A percentile compares a stretch with the other conserved stretches of the same genome.
Conservation (phyloP, 2,888 invertebrate species). For the Cantharis nigra region DNA sequence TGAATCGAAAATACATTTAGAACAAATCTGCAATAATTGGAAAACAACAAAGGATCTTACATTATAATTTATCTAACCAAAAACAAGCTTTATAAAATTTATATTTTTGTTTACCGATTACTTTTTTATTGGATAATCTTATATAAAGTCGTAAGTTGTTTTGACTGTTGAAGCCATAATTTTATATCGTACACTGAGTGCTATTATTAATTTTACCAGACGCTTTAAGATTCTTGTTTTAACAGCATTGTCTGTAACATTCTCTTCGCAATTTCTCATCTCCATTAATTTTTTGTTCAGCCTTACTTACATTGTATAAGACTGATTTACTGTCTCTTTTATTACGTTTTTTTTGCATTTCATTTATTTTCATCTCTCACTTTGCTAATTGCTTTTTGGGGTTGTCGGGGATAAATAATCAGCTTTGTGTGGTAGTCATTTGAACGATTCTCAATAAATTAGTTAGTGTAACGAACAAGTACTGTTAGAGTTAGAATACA, state of each 20-base stretch:
- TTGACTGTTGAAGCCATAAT: neutral
- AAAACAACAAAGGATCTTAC: neutral
- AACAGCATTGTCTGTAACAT: conserved; percentile 30
- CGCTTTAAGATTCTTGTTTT: conserved; percentile 16
- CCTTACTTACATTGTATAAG: conserved; percentile 40
- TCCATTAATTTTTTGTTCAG: conserved; percentile 41
- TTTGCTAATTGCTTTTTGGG: conserved; percentile 44
- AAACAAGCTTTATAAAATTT: neutral
- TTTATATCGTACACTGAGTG: conserved; percentile 6
- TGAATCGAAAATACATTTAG: neutral
- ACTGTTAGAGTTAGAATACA: neutral
- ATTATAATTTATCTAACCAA: neutral
- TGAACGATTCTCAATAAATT: conserved; percentile 48
- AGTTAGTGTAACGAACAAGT: conserved; percentile 39
- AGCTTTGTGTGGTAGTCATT: conserved; percentile 46
- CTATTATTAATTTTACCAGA: conserved; percentile 19
- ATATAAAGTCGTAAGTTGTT: neutral
- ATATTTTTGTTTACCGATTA: neutral
- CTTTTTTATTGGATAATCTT: neutral
- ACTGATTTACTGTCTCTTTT: conserved; percentile 41
- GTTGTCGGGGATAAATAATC: conserved; percentile 47
- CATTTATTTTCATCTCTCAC: conserved; percentile 38
- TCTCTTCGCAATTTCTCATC: conserved; percentile 37
- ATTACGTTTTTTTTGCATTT: conserved; percentile 44
- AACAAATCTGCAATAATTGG: neutral